phyloP scores from a whole-genome alignment of 2,888 invertebrate genomes.

The Parnassius apollo region DNA sequence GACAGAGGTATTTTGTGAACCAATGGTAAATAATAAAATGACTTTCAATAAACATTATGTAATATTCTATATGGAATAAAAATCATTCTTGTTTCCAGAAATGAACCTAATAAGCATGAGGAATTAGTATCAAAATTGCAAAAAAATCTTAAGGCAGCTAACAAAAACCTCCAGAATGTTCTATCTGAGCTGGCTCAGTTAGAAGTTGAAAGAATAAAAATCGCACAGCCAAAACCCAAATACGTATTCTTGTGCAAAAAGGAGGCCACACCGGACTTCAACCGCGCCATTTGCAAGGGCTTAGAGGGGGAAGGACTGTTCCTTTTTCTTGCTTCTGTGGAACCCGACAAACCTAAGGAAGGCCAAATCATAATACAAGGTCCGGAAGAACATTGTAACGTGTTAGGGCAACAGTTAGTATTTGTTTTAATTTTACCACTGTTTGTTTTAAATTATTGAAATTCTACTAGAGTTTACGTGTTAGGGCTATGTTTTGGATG shows the following conservation, averaged over 20 bases:
- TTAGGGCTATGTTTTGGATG: no score
- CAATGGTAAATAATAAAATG: no score
- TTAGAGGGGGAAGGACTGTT: slow-evolving; percentile 81
- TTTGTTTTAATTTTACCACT: background rate
- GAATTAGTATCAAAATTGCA: slow-evolving; percentile 88
- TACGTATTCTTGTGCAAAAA: slow-evolving; percentile 83
- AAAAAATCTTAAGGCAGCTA: slow-evolving; percentile 82
- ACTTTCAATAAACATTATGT: no score
- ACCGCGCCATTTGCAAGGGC: slow-evolving; percentile 84
- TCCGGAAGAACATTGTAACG: slow-evolving; percentile 73
- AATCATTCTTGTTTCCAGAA: slow-evolving; percentile 69
- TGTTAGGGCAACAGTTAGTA: slow-evolving; percentile 83
- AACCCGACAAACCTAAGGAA: slow-evolving; percentile 81
- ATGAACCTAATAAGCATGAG: slow-evolving; percentile 85
- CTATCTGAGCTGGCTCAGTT: slow-evolving; percentile 85
- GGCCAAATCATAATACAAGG: slow-evolving; percentile 82
- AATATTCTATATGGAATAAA: no score
- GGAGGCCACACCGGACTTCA: slow-evolving; percentile 90
- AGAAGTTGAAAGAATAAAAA: slow-evolving; percentile 84
- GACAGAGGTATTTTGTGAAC: no score
- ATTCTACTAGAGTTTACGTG: no score
- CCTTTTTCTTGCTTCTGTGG: slow-evolving; percentile 86
- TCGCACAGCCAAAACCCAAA: slow-evolving; percentile 68
- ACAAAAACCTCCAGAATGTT: slow-evolving; percentile 84
- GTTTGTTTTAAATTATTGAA: no score